These are phyloP conservation scores for Scotopteryx bipunctaria DNA, from an alignment of 2,888 invertebrate species.

Conservation along the genomic window DNA sequence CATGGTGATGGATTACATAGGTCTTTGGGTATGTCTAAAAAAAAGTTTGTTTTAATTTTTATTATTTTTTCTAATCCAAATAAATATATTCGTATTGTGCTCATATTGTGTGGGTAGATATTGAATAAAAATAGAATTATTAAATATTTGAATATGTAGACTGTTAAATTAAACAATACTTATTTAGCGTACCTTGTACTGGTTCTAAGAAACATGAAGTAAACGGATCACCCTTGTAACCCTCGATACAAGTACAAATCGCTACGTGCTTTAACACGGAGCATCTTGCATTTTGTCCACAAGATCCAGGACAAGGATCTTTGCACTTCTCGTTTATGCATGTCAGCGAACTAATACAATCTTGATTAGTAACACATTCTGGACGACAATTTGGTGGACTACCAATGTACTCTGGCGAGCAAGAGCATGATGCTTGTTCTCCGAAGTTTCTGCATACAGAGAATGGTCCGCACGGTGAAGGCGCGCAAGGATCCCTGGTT, in stretches of 20 bases:
- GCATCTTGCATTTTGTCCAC: slow-evolving; percentile 83
- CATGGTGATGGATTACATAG: slow-evolving; percentile 87
- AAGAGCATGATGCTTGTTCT: slow-evolving; percentile 85
- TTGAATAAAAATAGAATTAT: too few relatives aligned
- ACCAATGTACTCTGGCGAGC: slow-evolving; percentile 84
- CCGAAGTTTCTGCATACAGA: slow-evolving; percentile 82
- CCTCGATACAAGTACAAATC: slow-evolving; percentile 84
- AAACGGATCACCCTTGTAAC: slow-evolving; percentile 85
- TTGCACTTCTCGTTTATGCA: slow-evolving; percentile 86
- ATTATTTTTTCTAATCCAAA: too few relatives aligned
- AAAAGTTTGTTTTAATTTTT: too few relatives aligned
- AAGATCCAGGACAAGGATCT: slow-evolving; percentile 88
- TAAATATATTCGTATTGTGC: too few relatives aligned
- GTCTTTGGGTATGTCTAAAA: slow-evolving; percentile 63
- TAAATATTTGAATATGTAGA: too few relatives aligned
- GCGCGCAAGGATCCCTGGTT: slow-evolving; percentile 84
- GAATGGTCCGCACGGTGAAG: slow-evolving; percentile 87
- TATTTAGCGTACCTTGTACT: slow-evolving; percentile 58
- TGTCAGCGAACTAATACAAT: slow-evolving; percentile 86
- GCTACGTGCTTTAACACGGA: slow-evolving; percentile 85
- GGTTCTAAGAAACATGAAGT: slow-evolving; percentile 66
- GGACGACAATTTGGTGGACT: slow-evolving; percentile 87
- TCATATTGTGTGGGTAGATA: too few relatives aligned
- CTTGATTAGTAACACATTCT: slow-evolving; percentile 86
- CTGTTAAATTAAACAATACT: slow-evolving; percentile 9